These are phyloP conservation scores for Lysandra bellargus DNA, from an alignment of 2,888 invertebrate genomes.

Conservation along the genomic window DNA sequence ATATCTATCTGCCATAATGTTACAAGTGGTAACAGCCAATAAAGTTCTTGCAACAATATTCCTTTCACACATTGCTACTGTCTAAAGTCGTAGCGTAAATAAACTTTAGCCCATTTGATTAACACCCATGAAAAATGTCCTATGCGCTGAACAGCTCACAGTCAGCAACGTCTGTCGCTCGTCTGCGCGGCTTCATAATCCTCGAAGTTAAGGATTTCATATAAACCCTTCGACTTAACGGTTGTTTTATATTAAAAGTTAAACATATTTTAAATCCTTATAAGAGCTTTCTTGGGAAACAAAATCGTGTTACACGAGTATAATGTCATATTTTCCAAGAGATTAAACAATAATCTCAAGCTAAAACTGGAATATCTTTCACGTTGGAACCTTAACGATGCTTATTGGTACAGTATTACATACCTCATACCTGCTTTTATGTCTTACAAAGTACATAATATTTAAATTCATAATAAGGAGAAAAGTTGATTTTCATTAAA, in stretches of 20 bases:
- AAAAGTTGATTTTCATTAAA: too few species aligned
- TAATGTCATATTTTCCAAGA: not conserved
- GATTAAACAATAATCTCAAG: not conserved
- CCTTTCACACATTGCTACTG: too few species aligned
- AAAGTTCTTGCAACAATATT: too few species aligned
- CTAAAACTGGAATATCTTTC: not conserved
- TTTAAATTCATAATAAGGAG: too few species aligned
- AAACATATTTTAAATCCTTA: constrained; percentile 6
- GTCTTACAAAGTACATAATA: too few species aligned
- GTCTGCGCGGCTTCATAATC: not conserved
- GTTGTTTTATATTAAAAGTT: constrained; percentile 17
- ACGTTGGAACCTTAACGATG: not conserved
- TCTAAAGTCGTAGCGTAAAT: too few species aligned
- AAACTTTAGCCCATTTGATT: too few species aligned
- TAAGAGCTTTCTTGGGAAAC: constrained; percentile 2
- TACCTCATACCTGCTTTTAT: too few species aligned
- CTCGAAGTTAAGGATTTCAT: constrained; percentile 10
- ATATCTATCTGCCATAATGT: too few species aligned
- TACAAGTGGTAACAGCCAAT: too few species aligned
- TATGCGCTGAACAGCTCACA: not conserved
- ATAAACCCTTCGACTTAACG: constrained; percentile 4
- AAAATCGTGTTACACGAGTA: not conserved
- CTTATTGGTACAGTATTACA: not conserved
- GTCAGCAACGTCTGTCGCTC: not conserved
- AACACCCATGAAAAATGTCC: too few species aligned